Evolutionary conservation across 2,797 vertebrate genomes (phyloP).

Genomic region (Tokudaia muenninki): DNA sequence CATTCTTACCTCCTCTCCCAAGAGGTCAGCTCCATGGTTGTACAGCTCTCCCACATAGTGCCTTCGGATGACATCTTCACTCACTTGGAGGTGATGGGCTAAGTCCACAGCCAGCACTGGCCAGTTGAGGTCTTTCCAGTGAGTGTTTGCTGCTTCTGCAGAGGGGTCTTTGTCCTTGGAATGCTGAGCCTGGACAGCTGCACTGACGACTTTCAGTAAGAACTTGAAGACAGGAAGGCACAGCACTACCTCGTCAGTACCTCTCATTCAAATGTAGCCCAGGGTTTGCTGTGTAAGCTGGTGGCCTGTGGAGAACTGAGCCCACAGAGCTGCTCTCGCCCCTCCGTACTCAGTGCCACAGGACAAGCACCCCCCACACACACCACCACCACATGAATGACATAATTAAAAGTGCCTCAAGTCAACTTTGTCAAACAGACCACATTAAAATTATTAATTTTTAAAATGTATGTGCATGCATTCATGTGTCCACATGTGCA

Average conservation of each 20-base stretch:
- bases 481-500: background rate
- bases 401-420: background rate
- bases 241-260: background rate
- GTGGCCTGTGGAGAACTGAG: background rate
- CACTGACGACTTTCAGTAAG: conserved; percentile 92
- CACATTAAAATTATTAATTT: background rate
- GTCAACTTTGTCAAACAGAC: background rate
- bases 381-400: background rate
- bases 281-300: background rate
- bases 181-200: conserved; percentile 91
- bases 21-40: conserved; percentile 94
- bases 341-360: background rate
- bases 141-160: conserved; percentile 76
- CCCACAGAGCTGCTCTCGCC: background rate
- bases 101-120: conserved; percentile 92
- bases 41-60: conserved; percentile 97
- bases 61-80: conserved; percentile 92
- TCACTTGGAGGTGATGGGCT: conserved; percentile 94
- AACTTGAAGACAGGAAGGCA: conserved; percentile 88
- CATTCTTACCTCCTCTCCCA: conserved; percentile 93
- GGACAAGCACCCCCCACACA: background rate
- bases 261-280: background rate
- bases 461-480: background rate
- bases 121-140: conserved; percentile 91
- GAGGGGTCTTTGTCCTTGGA: conserved; percentile 81